Evolutionary conservation across 23 tunicate genomes (phyloP).

Genomic region (Trididemnum nubilum): DNA sequence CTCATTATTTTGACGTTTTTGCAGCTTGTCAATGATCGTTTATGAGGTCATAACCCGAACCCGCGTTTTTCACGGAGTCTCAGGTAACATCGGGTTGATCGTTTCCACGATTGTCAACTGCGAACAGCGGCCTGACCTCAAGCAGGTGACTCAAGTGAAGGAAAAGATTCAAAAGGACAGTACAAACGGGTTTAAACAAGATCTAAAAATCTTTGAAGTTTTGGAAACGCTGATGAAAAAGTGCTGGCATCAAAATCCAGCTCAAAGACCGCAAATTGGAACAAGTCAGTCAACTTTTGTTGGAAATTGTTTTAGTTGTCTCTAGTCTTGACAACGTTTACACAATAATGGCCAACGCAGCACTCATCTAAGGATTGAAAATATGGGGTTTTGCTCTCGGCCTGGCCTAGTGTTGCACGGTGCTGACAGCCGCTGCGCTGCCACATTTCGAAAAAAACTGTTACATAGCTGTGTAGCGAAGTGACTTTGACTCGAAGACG

Average conservation of each 20-base stretch:
- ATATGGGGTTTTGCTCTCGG: too few relatives aligned
- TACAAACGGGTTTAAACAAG: conserved; percentile 3
- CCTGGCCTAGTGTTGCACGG: too few relatives aligned
- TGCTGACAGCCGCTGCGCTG: too few relatives aligned
- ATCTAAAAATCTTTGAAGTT: conserved; percentile 31
- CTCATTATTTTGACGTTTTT: neutral
- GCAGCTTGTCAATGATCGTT: conserved; percentile 58
- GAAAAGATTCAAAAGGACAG: neutral
- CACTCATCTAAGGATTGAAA: too few relatives aligned
- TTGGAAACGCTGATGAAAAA: conserved; percentile 37
- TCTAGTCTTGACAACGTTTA: neutral
- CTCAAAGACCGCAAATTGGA: neutral
- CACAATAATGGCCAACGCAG: too few relatives aligned
- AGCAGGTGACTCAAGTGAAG: conserved; percentile 16
- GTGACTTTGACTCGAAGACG: too few relatives aligned
- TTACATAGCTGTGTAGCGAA: too few relatives aligned
- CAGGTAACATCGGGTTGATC: conserved; percentile 45
- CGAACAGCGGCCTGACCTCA: conserved; percentile 48
- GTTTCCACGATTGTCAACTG: conserved; percentile 45
- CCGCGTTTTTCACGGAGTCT: conserved; percentile 38
- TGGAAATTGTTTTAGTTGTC: too few relatives aligned
- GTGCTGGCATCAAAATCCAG: conserved; percentile 56
- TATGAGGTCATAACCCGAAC: conserved; percentile 45
- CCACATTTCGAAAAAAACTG: too few relatives aligned
- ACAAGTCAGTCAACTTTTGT: conserved; percentile 5